Percentiles rank a stretch among this genome's conserved stretches.
Conservation (phyloP, 64 coral and sea anemone species). For the Dendrophyllia cribrosa region DNA sequence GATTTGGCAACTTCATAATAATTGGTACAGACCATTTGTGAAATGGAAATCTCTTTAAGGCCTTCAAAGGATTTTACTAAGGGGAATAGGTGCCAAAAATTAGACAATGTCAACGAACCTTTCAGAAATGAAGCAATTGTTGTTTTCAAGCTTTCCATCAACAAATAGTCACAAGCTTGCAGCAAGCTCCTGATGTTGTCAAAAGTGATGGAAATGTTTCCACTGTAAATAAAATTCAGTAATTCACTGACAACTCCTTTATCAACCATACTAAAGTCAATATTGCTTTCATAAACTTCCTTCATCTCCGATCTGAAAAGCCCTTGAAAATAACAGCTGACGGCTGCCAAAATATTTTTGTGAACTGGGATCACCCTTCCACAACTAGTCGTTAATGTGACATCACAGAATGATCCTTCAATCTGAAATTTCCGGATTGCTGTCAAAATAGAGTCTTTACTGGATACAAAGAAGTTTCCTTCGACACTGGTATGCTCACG, state of each 20-base stretch:
- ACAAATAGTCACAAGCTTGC: slow-evolving; percentile 35
- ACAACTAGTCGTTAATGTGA: slow-evolving; percentile 17
- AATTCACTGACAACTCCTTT: neutral
- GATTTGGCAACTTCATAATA: neutral
- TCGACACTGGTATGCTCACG: neutral
- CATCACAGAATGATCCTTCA: slow-evolving; percentile 24
- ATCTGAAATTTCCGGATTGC: neutral
- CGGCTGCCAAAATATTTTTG: slow-evolving; percentile 21
- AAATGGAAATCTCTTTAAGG: slow-evolving; percentile 14
- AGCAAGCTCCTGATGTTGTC: slow-evolving; percentile 33
- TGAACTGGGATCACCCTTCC: slow-evolving; percentile 23
- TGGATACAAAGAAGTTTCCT: no score
- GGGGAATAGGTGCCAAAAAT: slow-evolving; percentile 29
- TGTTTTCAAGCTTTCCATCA: slow-evolving; percentile 29
- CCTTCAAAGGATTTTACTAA: slow-evolving; percentile 20
- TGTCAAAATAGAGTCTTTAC: neutral
- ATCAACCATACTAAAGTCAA: slow-evolving; percentile 30
- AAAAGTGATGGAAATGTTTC: slow-evolving; percentile 27
- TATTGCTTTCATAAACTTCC: slow-evolving; percentile 17
- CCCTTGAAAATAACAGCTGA: slow-evolving; percentile 39
- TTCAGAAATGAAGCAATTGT: slow-evolving; percentile 21
- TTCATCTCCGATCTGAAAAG: slow-evolving; percentile 41
- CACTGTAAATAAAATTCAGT: slow-evolving; percentile 24
- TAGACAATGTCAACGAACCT: neutral
- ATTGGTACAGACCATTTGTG: neutral